Base-by-base conservation (phyloP, 2,113 vertebrate genomes). In the Ceyx melanurus region DNA sequence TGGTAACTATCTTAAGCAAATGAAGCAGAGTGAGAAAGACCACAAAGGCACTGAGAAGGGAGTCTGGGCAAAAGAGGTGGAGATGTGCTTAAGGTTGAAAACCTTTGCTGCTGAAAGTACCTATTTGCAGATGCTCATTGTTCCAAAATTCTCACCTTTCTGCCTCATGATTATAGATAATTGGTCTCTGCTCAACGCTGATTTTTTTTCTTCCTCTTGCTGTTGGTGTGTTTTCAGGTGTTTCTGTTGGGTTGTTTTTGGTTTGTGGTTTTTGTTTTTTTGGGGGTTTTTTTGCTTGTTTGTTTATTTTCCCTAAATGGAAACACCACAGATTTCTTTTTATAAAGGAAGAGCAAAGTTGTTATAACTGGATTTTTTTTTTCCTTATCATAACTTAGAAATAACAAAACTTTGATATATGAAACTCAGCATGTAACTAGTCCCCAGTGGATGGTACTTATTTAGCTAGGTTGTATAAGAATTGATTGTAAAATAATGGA, bases 401-500 rank as follows among this genome's bases (percentile, higher is more conserved):
- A 89, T 14, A 3, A 66, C 77, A 92, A 66, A 93, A 73, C 8
- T 89, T 91, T 79, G 50, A 60, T 70, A 66, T 60, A 43, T 85
- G 82, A 95, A 91, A 85, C 50, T 87, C 54, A 89, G 31, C 15
- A 62, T 54, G n/a, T 80, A 93, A 91, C 50, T 37, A 66, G 25
- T 66, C 87, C 33, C 67, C 43, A 65, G 42, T 76, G 89, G 82
- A 66, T 33, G 50, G 37, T 46, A 76, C 14, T 7, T 50, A 72
- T 72, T 93, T 91, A 68, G 18, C 42, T 61, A 62, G 37, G 15
- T 73, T 89, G 4, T 85, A 26, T 79, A 61, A 68, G 33, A 79
- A 26, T 66, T 89, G 66, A 93, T 89, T 92, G 67, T 58, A 72
- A 92, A 94, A 88, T 91, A 92, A 88, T 82, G 46, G 77, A 76